These are phyloP conservation scores for Phengaris alcon DNA, from an alignment of 2,888 invertebrate species.

Conservation along the genomic window DNA sequence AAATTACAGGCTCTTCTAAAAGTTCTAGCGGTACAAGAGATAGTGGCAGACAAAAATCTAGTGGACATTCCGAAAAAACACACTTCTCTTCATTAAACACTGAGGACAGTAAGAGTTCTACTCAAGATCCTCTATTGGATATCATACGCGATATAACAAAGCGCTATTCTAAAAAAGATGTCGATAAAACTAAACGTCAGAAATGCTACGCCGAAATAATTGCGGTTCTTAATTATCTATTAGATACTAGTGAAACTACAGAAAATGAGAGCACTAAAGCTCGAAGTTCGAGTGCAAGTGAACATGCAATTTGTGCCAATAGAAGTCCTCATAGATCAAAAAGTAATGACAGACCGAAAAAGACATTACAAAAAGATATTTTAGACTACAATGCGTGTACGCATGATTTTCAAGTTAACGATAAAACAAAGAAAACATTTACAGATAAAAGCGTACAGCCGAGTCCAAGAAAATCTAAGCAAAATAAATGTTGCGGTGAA, in stretches of 20 bases:
- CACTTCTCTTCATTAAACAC: conserved; percentile 34
- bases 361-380: conserved; percentile 35
- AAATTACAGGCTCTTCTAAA: conserved; percentile 8
- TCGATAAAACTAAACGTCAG: conserved; percentile 57
- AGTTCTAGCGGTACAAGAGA: background rate
- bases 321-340: background rate
- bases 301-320: conserved; percentile 21
- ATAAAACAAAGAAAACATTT: conserved; percentile 37
- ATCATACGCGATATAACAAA: conserved; percentile 66
- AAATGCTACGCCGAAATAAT: conserved; percentile 70
- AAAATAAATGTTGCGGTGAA: conserved; percentile 45
- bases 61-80: background rate
- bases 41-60: background rate
- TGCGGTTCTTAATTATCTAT: conserved; percentile 61
- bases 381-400: conserved; percentile 3
- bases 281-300: conserved; percentile 32
- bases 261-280: conserved; percentile 42
- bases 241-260: conserved; percentile 64
- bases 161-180: conserved; percentile 64
- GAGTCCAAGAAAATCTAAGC: conserved; percentile 47
- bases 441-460: conserved; percentile 56
- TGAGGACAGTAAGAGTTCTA: conserved; percentile 40
- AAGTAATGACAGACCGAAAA: conserved; percentile 21
- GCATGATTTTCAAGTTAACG: background rate
- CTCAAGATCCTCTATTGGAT: conserved; percentile 55